phyloP scores from a whole-genome alignment of 2,797 vertebrate species.

The Argyrosomus regius region DNA sequence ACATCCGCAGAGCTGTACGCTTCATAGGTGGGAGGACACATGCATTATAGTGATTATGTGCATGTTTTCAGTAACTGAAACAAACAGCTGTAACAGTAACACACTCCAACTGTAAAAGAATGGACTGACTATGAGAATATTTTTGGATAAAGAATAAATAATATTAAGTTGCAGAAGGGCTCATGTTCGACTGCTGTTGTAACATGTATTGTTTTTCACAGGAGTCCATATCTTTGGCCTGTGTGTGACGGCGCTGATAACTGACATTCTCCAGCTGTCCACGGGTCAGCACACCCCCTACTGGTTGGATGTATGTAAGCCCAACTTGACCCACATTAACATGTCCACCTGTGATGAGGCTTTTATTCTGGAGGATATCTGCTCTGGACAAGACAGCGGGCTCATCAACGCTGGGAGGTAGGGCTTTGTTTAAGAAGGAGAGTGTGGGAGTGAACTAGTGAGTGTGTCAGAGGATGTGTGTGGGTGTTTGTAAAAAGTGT shows the following conservation, averaged over 20 bases:
- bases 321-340: conserved; percentile 94
- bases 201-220: conserved; percentile 53
- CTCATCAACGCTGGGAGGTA: conserved; percentile 94
- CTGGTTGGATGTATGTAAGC: conserved; percentile 96
- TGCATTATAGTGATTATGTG: not conserved
- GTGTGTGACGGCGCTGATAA: conserved; percentile 94
- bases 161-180: not conserved
- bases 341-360: conserved; percentile 93
- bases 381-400: conserved; percentile 90
- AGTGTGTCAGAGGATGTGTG: conserved; percentile 26
- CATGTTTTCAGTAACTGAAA: not conserved
- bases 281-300: conserved; percentile 95
- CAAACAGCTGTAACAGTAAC: not conserved
- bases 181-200: not conserved
- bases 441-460: conserved; percentile 4
- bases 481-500: conserved; percentile 31
- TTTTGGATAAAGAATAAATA: not conserved
- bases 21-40: conserved; percentile 89
- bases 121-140: not conserved
- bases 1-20: conserved; percentile 94
- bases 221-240: conserved; percentile 95
- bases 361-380: conserved; percentile 95
- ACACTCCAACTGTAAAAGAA: not conserved
- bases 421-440: conserved; percentile 5
- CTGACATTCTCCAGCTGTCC: conserved; percentile 94